Evolutionary conservation across 2,888 invertebrate species (phyloP), one percentile per base, ranked within the genome.

Genomic region (Platycheirus albimanus): DNA sequence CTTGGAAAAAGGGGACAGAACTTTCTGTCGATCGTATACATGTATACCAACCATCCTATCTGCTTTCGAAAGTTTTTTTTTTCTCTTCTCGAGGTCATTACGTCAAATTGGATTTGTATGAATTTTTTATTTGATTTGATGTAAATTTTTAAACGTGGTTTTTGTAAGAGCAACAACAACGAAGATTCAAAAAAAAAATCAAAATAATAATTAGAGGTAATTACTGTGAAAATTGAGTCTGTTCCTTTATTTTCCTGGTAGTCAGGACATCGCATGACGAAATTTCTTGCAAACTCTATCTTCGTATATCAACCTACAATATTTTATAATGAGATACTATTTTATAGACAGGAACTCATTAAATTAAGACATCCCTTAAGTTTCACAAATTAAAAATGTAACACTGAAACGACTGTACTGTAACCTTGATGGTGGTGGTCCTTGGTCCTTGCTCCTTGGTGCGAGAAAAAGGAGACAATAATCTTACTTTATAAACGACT

Each of bases 51-150:
- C n/a, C 13, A 19, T 7, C 3, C 38, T 38, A 13, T 43, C 17
- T 17, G 17, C 45, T 45, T 43, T n/a, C 30, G 24, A 13, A 28
- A 41, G 41, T 19, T 45, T n/a, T 56, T 20, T 33, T 28, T 28
- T 58, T 15, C 43, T 66, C 51, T 56, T 64, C 15, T 61, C 41
- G 54, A 74, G 58, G 52, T 77, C 75, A 69, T 81, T 54, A 71
- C 71, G 24, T 77, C 61, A 71, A 81, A 81, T 81, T 81, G 66
- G 77, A 77, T 61, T 66, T 81, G 71, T 63, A 72, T 77, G 78
- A 83, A 83, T 83, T 78, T 69, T 72, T 78, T 49, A 83, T 74
- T 67, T 38, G 83, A 56, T 83, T 83, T 78, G 33, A 67, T 38
- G 61, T 75, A 30, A 61, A 79, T 79, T 67, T 79, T 79, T 52